Evolutionary conservation across 1,140 invertebrate genomes (phyloP).

Genomic region (Lucilia sericata): DNA sequence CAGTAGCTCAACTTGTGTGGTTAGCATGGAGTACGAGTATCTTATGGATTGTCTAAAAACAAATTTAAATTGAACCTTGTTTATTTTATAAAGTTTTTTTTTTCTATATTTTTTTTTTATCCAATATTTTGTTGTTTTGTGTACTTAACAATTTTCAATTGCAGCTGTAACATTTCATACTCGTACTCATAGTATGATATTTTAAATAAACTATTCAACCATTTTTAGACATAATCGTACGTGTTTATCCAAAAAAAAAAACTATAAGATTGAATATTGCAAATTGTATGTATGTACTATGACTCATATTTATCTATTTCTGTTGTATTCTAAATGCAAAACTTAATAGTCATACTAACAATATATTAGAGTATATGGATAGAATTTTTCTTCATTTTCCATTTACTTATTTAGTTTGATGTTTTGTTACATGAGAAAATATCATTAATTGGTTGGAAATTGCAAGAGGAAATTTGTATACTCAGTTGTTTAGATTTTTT

Average conservation of each 20-base stretch:
- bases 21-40: not conserved
- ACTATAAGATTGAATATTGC: not conserved
- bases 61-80: slow-evolving; percentile 21
- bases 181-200: not conserved
- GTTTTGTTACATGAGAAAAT: too few species aligned
- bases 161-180: not conserved
- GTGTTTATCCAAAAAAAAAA: not conserved
- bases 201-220: not conserved
- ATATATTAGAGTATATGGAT: too few species aligned
- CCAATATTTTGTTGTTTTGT: not conserved
- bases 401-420: too few species aligned
- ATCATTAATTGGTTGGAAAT: too few species aligned
- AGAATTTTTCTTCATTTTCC: too few species aligned
- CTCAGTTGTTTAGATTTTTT: too few species aligned
- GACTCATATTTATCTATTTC: not conserved
- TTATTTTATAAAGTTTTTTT: not conserved
- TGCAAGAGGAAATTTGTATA: too few species aligned
- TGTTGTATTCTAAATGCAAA: not conserved
- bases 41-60: slow-evolving; percentile 10
- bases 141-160: not conserved
- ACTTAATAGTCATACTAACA: not conserved
- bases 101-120: too few species aligned
- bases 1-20: not conserved
- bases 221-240: slow-evolving; percentile 12
- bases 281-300: not conserved